Conservation (phyloP, 2,113 vertebrate genomes). For the Alethe diademata region DNA sequence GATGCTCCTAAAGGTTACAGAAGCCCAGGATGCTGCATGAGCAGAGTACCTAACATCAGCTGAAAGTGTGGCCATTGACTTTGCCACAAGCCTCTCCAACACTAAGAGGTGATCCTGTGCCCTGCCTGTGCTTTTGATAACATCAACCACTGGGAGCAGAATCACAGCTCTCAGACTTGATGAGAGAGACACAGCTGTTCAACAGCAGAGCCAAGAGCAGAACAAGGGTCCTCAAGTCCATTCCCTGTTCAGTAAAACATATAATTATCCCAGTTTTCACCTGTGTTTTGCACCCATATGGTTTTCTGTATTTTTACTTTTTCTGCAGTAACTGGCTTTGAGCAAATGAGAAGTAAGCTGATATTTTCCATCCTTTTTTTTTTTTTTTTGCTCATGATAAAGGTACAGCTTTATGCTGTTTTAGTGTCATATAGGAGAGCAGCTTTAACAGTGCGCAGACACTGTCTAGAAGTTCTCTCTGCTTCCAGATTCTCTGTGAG, state of each 20-base stretch:
- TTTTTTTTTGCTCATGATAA: background rate
- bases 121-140: background rate
- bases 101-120: background rate
- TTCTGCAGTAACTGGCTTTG: background rate
- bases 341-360: background rate
- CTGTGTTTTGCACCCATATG: background rate
- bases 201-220: background rate
- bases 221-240: background rate
- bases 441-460: background rate
- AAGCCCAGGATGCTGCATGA: background rate
- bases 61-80: background rate
- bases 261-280: accelerated
- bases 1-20: background rate
- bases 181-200: background rate
- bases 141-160: background rate
- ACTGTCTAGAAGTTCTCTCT: background rate
- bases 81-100: background rate
- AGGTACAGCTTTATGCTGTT: background rate
- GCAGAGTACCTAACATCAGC: too few species aligned
- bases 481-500: background rate
- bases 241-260: background rate
- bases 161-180: background rate
- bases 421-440: background rate
- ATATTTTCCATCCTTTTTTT: background rate
- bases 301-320: background rate